Percentiles rank a stretch among this genome's conserved stretches.
These are phyloP conservation scores for Siderastrea siderea DNA, from an alignment of 92 coral and sea anemone species.

Conservation along the genomic window DNA sequence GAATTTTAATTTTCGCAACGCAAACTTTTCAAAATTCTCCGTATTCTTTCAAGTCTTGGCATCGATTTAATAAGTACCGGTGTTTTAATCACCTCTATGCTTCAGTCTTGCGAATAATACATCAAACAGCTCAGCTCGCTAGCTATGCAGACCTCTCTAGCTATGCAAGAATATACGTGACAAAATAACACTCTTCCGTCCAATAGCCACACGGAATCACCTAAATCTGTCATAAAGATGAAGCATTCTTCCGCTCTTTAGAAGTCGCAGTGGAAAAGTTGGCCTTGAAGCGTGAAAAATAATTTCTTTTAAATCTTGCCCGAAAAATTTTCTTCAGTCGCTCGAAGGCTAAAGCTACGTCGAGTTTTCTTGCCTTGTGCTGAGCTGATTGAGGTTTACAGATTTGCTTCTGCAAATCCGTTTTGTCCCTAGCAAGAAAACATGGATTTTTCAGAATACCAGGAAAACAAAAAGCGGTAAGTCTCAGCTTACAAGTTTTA, in stretches of 20 bases:
- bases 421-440: background rate
- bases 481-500: background rate
- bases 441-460: conserved; percentile 1
- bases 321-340: background rate
- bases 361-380: background rate
- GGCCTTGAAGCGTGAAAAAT: background rate
- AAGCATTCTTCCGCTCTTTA: background rate
- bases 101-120: background rate
- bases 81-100: background rate
- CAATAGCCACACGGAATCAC: background rate
- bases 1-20: too few relatives aligned
- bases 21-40: too few relatives aligned
- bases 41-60: background rate
- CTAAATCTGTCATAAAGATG: background rate
- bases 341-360: background rate
- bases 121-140: background rate
- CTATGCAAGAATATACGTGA: background rate
- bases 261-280: background rate
- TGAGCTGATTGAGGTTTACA: background rate
- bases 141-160: background rate
- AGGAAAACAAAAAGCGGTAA: conserved; percentile 23
- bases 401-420: background rate
- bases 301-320: background rate
- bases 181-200: background rate
- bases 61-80: background rate